These are phyloP conservation scores for Boloria euphrosyne DNA, from an alignment of 2,888 invertebrate genomes.

Conservation along the genomic window DNA sequence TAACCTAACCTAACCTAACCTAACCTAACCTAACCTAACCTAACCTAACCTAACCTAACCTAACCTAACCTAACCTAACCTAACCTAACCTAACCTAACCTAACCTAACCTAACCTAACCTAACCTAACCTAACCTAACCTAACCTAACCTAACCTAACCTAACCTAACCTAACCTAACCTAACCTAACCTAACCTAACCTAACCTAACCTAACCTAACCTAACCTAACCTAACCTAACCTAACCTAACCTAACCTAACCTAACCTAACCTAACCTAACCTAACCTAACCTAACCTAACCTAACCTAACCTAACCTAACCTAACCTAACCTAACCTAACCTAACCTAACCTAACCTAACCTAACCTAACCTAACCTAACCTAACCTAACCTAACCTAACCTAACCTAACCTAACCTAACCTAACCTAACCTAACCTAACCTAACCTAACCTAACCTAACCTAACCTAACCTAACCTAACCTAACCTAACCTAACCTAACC, in stretches of 20 bases:
- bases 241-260: too few relatives aligned
- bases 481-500: too few relatives aligned
- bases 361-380: constrained; percentile 14
- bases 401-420: constrained; percentile 15
- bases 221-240: constrained; percentile 18
- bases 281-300: too few relatives aligned
- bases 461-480: too few relatives aligned
- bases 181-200: too few relatives aligned
- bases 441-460: too few relatives aligned
- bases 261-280: constrained; percentile 2
- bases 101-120: too few relatives aligned
- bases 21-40: constrained; percentile 46
- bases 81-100: constrained; percentile 46
- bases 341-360: constrained; percentile 16
- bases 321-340: constrained; percentile 15
- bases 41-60: constrained; percentile 44
- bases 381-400: constrained; percentile 14
- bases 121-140: too few relatives aligned
- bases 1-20: constrained; percentile 46
- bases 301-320: too few relatives aligned
- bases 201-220: constrained; percentile 16
- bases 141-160: too few relatives aligned
- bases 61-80: constrained; percentile 44
- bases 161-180: too few relatives aligned
- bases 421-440: too few relatives aligned